Percentiles rank a stretch among this genome's conserved stretches.
These are phyloP conservation scores for Apantesis nais DNA, from an alignment of 2,888 invertebrate species.

Conservation along the genomic window DNA sequence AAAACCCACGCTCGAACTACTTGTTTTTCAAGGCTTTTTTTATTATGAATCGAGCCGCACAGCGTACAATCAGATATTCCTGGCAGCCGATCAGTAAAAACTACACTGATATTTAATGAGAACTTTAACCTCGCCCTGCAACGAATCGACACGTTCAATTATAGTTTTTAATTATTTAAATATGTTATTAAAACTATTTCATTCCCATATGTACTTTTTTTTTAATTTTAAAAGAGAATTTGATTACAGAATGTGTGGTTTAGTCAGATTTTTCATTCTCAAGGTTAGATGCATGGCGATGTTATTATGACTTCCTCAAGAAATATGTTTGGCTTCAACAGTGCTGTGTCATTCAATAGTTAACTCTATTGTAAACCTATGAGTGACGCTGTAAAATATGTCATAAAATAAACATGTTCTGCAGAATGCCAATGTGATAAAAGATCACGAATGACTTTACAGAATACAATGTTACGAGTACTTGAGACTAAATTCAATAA, in stretches of 20 bases:
- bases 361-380: constrained; percentile 14
- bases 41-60: constrained; percentile 48
- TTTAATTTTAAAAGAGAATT: constrained; percentile 23
- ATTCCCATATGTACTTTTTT: constrained; percentile 17
- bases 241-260: not conserved
- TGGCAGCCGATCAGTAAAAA: constrained; percentile 64
- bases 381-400: constrained; percentile 11
- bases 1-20: constrained; percentile 63
- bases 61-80: constrained; percentile 61
- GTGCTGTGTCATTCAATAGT: constrained; percentile 19
- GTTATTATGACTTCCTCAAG: constrained; percentile 50
- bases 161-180: constrained; percentile 34
- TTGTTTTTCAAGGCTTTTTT: constrained; percentile 63
- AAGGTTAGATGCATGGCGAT: constrained; percentile 46
- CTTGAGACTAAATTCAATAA: constrained; percentile 18
- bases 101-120: constrained; percentile 61
- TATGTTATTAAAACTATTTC: constrained; percentile 25
- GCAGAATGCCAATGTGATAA: constrained; percentile 11
- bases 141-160: constrained; percentile 34
- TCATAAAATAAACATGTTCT: constrained; percentile 1
- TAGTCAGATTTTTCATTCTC: constrained; percentile 37
- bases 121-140: constrained; percentile 60
- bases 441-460: constrained; percentile 11
- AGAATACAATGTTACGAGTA: constrained; percentile 12
- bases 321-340: constrained; percentile 48